Evolutionary conservation across 2,888 invertebrate species (phyloP), one percentile per base, ranked within the genome.

Genomic region (Acrocyrtus sp.): DNA sequence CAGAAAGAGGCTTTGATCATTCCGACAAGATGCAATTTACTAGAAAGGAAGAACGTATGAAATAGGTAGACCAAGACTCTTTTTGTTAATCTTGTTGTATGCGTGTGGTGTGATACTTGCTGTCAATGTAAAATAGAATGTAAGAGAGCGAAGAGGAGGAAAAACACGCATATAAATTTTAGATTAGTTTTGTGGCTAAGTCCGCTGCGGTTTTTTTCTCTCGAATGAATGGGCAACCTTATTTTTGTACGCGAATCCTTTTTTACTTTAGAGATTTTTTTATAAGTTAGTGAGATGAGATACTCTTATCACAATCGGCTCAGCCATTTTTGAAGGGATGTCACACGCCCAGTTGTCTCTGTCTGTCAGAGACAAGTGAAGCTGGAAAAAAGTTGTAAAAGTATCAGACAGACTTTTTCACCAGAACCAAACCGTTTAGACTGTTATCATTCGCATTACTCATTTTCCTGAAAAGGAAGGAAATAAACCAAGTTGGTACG

Each of bases 291-390:
- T 19, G 19, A 12, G 12, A 19, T 47, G 8, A 47, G 47, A 19
- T n/a, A 4, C 19, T 17, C 17, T 8, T 17, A 17, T 45, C 17
- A 45, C 8, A 17, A 45, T 45, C 5, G 17, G 5, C 17, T 45
- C 17, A 15, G 47, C 47, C 5, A 45, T 5, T 45, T 5, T 17
- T 45, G 8, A 8, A 45, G 5, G 8, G 47, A 10, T 45, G 5
- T 41, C 17, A 17, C 43, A 58, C 58, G 47, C 56, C 34, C 66
- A 66, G 66, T 66, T 66, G 66, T 66, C 57, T 48, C 57, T 50
- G 66, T 58, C 66, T 66, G 66, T 66, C 57, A 66, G 47, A 63
- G n/a, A 27, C 12, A 51, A 39, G 5, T 15, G 47, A 4, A 26
- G 1, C 5, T 47, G 34, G 56, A 65, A 65, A 54, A 29, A 5